Base-by-base conservation (phyloP, 1,140 invertebrate genomes). In the Andrena cerasifolii region DNA sequence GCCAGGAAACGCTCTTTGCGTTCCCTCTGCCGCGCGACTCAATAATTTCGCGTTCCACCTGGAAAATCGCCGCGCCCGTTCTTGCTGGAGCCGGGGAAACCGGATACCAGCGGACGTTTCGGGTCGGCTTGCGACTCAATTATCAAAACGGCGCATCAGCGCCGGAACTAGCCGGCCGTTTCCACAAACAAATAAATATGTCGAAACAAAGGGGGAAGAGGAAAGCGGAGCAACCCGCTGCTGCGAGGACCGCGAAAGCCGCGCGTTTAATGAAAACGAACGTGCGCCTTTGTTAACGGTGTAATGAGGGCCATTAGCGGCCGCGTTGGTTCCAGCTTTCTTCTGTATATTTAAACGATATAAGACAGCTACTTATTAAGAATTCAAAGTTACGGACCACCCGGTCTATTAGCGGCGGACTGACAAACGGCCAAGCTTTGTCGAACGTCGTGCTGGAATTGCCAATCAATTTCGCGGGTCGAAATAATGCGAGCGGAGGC, bases 1-100 rank as follows among this genome's bases (percentile, higher is more conserved):
- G 63, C 70, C 70, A 26, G 43, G 12, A 72, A 72, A 54, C 49
- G 26, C 75, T 54, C 47, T 62, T 62, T 61, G 43, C 73, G 33
- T 36, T 26, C 16, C 4, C 3, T 1, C 51, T 10, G 16, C 40
- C 16, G 24, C 6, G 28, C n/a, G 7, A 28, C 51, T 33, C 40
- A 26, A 75, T 67, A 58, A 75, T 67, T 65, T 43, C 58, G 8
- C 31, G 10, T 74, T n/a, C 3, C 18, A 7, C 18, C 31, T 40
- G 6, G 47, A 51, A n/a, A 58, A 75, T 56, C 40, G 31, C 2
- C 14, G n/a, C 26, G 18, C 40, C 56, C 40, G 14, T 66, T 54
- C 47, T 6, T 6, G 16, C 3, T 26, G 47, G 43, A 51, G 10
- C 33, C n/a, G 1, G 33, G 10, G 2, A 26, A 26, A 14, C 14